phyloP scores from a whole-genome alignment of 2,797 vertebrate genomes.

The Melanotaenia maccullochi region DNA sequence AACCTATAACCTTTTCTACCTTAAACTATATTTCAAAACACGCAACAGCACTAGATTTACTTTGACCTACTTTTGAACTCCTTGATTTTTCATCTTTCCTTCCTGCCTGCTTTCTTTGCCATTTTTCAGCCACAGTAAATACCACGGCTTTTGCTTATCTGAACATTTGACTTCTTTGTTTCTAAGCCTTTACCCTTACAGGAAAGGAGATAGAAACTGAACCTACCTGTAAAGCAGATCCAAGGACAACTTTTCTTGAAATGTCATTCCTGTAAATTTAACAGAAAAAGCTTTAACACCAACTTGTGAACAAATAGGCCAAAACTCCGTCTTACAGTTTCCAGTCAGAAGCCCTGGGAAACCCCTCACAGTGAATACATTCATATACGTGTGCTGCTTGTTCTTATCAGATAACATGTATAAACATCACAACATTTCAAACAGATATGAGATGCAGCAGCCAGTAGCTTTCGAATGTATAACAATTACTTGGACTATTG shows the following conservation, averaged over 20 bases:
- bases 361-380: background rate
- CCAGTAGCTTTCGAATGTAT: constrained; percentile 24
- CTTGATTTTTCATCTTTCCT: background rate
- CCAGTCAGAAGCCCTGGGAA: constrained; percentile 1
- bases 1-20: background rate
- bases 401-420: constrained; percentile 38
- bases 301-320: constrained; percentile 7
- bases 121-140: background rate
- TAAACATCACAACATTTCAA: constrained; percentile 17
- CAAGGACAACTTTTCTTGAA: constrained; percentile 41
- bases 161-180: background rate
- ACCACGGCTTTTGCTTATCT: background rate
- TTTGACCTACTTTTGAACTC: background rate
- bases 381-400: constrained; percentile 12
- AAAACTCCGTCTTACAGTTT: background rate
- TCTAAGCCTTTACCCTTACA: background rate
- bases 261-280: constrained; percentile 58
- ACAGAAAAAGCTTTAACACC: constrained; percentile 11
- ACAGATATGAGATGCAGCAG: constrained; percentile 21
- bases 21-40: background rate
- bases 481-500: constrained; percentile 9
- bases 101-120: background rate
- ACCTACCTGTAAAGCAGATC: constrained; percentile 58
- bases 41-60: background rate
- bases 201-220: background rate